Evolutionary conservation across 2,888 invertebrate species (phyloP).

Genomic region (Melieria omissa): DNA sequence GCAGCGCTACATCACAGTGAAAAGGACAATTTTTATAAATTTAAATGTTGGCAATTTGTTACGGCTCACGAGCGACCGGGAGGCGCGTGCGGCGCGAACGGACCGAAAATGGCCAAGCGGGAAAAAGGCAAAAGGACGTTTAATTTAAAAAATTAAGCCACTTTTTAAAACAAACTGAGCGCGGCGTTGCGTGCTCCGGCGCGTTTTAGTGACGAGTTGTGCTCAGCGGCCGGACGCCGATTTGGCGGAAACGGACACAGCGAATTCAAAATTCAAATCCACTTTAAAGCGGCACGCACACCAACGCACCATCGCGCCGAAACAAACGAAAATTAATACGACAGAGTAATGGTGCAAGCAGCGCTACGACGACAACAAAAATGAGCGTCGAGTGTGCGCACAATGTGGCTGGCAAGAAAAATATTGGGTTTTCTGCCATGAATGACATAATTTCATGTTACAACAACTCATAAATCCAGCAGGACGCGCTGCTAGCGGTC

Average conservation of each 20-base stretch:
- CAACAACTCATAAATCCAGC: conserved; percentile 33
- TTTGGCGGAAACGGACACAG: too few species aligned
- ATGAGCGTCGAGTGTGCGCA: neutral
- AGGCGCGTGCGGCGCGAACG: neutral
- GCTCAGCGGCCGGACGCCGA: too few species aligned
- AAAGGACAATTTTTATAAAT: conserved; percentile 34
- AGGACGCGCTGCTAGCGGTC: neutral
- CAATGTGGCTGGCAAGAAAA: conserved; percentile 17
- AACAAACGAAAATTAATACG: conserved; percentile 5
- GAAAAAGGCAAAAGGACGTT: conserved; percentile 15
- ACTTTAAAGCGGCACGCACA: too few species aligned
- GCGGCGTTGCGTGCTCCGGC: too few species aligned
- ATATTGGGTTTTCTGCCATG: conserved; percentile 31
- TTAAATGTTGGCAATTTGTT: conserved; percentile 36
- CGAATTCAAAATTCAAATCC: too few species aligned
- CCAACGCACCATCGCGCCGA: neutral
- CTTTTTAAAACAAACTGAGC: neutral
- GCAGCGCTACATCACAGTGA: neutral
- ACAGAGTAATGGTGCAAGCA: too few species aligned
- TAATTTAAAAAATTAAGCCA: conserved; percentile 25
- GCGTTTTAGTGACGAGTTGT: too few species aligned
- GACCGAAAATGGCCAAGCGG: neutral
- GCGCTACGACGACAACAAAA: neutral
- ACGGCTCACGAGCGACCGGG: conserved; percentile 2
- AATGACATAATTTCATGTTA: conserved; percentile 39